Evolutionary conservation across 1,140 invertebrate genomes (phyloP).

Genomic region (Temnothorax nylanderi): DNA sequence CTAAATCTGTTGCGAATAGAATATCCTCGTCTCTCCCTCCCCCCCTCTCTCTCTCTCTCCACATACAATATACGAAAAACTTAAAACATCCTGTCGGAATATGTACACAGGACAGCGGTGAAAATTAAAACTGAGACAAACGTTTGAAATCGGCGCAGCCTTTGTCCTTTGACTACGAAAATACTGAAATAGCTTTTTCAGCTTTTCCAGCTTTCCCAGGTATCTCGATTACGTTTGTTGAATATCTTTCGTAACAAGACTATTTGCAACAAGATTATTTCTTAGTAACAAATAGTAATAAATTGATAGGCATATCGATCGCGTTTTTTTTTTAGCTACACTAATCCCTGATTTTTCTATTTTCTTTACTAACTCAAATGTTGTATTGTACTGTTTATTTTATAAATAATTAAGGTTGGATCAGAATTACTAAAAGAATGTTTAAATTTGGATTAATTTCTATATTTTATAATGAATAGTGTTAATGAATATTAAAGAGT

Average conservation of each 20-base stretch:
- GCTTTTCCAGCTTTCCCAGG: not conserved
- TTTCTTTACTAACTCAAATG: not conserved
- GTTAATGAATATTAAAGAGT: constrained; percentile 17
- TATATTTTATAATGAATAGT: constrained; percentile 27
- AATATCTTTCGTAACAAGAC: not conserved
- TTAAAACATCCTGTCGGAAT: not conserved
- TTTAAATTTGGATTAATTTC: constrained; percentile 25
- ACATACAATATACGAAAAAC: not conserved
- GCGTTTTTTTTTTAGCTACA: not conserved
- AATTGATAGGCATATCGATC: not conserved
- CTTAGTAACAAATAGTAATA: not conserved
- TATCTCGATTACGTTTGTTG: not conserved
- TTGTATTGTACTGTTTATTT: not conserved
- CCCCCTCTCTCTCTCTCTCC: no score
- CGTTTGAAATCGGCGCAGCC: constrained; percentile 38
- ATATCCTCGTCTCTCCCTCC: not conserved
- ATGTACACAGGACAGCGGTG: not conserved
- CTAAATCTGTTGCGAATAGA: not conserved
- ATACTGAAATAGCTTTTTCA: constrained; percentile 12
- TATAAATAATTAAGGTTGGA: not conserved
- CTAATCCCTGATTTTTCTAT: not conserved
- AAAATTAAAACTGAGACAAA: constrained; percentile 41
- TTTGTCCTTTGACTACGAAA: constrained; percentile 32
- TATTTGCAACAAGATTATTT: not conserved
- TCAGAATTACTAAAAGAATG: not conserved